Base-by-base conservation (phyloP, 2,113 vertebrate genomes). In the Cyanoliseus patagonus region DNA sequence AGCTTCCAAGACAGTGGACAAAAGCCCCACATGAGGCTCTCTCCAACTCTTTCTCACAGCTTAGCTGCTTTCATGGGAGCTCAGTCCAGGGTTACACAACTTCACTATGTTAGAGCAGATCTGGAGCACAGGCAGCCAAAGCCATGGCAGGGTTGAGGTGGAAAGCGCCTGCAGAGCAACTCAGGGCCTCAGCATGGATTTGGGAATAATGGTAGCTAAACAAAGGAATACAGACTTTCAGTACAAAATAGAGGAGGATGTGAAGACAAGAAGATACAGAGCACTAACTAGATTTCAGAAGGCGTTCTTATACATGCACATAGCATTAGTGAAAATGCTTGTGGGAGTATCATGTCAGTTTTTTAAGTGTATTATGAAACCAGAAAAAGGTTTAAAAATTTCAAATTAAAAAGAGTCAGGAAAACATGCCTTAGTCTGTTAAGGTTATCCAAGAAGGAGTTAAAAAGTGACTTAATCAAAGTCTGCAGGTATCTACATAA, bases 401-500 rank as follows among this genome's bases (percentile, higher is more conserved):
- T 86, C 27, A 37, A 84, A 83, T 10, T 17, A 55, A 88, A 84
- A 70, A 59, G 4, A 91, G 12, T 46, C 31, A 46, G 24, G 55
- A 88, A 92, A 94, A 52, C 8, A 41, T 72, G 30, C 30, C 52
- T 90, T 93, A 86, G 92, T 91, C 55, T 95, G 30, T 79, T 91
- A 69, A 78, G 62, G 52, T 92, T 93, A 88, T 82, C 86, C 92
- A 95, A 83, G 73, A 94, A 95, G 63, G 87, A 95, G 89, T 96
- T 96, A 95, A 97, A 92, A 95, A 87, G 53, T 91, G 75, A 70
- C 67, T 92, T 95, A 80, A 86, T 93, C 90, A 82, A 88, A 95
- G 92, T 84, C 92, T 92, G 66, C 66, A 92, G 49, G 57, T 96
- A 96, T 94, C 94, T 96, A 89, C 92, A 93, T 95, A 95, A 86